These are phyloP conservation scores for Drosophila bifasciata DNA, from an alignment of 1,140 invertebrate species.

Conservation along the genomic window DNA sequence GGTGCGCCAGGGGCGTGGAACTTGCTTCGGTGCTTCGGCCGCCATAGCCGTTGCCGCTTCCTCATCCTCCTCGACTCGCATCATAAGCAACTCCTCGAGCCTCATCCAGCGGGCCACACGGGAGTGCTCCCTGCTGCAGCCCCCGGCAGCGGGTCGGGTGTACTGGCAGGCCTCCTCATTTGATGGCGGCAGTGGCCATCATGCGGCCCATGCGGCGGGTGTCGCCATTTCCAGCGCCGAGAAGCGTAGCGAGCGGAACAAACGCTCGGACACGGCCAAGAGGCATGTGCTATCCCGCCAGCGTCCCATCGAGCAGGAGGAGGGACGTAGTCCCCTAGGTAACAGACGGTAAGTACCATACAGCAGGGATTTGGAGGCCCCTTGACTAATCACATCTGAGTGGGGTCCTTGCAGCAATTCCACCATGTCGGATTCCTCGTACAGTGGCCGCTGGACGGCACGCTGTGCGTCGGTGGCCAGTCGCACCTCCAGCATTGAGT, in stretches of 20 bases:
- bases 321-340: constrained; percentile 77
- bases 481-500: constrained; percentile 82
- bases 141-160: constrained; percentile 69
- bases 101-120: constrained; percentile 70
- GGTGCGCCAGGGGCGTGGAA: constrained; percentile 47
- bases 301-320: constrained; percentile 89
- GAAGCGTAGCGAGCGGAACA: constrained; percentile 77
- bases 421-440: constrained; percentile 82
- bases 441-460: constrained; percentile 80
- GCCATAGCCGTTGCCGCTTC: constrained; percentile 22
- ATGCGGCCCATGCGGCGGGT: constrained; percentile 14
- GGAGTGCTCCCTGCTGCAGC: constrained; percentile 74
- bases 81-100: constrained; percentile 80
- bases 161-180: constrained; percentile 83
- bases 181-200: constrained; percentile 85
- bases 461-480: constrained; percentile 77
- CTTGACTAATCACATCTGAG: too few relatives aligned
- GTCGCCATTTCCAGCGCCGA: constrained; percentile 53
- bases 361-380: too few relatives aligned
- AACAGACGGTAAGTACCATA: constrained; percentile 64
- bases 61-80: constrained; percentile 51
- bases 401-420: constrained; percentile 60
- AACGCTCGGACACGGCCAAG: constrained; percentile 88
- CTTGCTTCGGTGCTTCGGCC: constrained; percentile 7
- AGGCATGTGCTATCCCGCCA: constrained; percentile 91